phyloP scores from a whole-genome alignment of 2,797 vertebrate species.

The Thaleichthys pacificus region DNA sequence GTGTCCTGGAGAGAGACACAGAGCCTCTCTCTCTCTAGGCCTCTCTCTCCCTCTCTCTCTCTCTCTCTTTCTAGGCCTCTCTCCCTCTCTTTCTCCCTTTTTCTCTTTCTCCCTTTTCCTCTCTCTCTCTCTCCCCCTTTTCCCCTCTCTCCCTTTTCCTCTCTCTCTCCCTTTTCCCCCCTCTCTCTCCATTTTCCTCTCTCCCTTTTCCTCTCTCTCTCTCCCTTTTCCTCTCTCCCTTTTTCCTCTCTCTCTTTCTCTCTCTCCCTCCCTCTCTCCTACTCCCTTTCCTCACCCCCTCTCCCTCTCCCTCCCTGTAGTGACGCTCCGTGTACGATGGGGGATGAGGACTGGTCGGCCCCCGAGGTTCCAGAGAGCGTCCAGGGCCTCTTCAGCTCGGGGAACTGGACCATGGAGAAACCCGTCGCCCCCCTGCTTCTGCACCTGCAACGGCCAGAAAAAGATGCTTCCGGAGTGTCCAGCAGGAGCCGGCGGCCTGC shows the following conservation, averaged over 20 bases:
- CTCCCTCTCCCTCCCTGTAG: slow-evolving; percentile 39
- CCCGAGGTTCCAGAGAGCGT: slow-evolving; percentile 77
- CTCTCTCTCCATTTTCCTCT: neutral
- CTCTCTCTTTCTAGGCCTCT: neutral
- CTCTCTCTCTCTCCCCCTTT: neutral
- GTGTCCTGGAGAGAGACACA: no score
- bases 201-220: neutral
- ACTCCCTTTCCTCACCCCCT: neutral
- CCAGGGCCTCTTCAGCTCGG: slow-evolving; percentile 76
- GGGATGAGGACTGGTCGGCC: slow-evolving; percentile 78
- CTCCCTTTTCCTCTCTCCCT: neutral
- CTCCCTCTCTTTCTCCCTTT: neutral
- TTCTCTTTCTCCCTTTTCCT: neutral
- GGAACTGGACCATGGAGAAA: slow-evolving; percentile 96
- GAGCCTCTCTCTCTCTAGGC: neutral
- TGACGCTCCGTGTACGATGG: slow-evolving; percentile 50
- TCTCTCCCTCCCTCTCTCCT: neutral
- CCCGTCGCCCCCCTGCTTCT: slow-evolving; percentile 90
- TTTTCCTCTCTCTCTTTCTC: neutral
- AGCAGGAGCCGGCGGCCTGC: slow-evolving; percentile 87
- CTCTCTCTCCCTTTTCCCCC: neutral
- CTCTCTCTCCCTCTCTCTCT: neutral
- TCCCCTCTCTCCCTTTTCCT: no score
- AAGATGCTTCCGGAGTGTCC: slow-evolving; percentile 96
- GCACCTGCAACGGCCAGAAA: slow-evolving; percentile 88